phyloP scores from a whole-genome alignment of 2,797 vertebrate species.

The Hemibagrus guttatus region DNA sequence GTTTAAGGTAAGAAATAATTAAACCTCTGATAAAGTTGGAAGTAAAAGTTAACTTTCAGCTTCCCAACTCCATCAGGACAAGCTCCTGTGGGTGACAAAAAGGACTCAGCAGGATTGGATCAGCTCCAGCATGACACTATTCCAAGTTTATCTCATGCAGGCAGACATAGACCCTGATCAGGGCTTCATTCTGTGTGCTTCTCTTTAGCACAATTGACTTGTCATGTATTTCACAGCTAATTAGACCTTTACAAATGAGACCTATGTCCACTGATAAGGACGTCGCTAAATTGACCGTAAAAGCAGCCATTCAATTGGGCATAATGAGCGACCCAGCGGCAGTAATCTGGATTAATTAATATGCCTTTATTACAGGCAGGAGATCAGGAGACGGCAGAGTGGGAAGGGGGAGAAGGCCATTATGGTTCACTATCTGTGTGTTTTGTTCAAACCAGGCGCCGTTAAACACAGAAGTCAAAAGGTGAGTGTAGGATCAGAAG shows the following conservation, averaged over 20 bases:
- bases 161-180: conserved; percentile 72
- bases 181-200: conserved; percentile 78
- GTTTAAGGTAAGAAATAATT: neutral
- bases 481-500: conserved; percentile 39
- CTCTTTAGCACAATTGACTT: conserved; percentile 84
- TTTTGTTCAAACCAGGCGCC: conserved; percentile 50
- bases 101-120: conserved; percentile 40
- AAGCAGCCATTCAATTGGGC: conserved; percentile 79
- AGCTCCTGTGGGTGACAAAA: neutral
- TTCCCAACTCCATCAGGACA: neutral
- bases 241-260: conserved; percentile 84
- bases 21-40: neutral
- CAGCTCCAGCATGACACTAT: conserved; percentile 57
- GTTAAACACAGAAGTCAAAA: conserved; percentile 58
- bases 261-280: conserved; percentile 86
- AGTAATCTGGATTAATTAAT: conserved; percentile 74
- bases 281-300: conserved; percentile 86
- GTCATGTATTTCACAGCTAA: conserved; percentile 92
- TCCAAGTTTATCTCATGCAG: conserved; percentile 70
- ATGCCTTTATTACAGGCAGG: conserved; percentile 54
- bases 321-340: conserved; percentile 71
- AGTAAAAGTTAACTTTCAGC: neutral
- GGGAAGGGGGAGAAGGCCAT: conserved; percentile 56
- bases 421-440: conserved; percentile 48
- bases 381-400: conserved; percentile 40